Conservation (phyloP, 2,888 invertebrate genomes). For the Hemistola chrysoprasaria region DNA sequence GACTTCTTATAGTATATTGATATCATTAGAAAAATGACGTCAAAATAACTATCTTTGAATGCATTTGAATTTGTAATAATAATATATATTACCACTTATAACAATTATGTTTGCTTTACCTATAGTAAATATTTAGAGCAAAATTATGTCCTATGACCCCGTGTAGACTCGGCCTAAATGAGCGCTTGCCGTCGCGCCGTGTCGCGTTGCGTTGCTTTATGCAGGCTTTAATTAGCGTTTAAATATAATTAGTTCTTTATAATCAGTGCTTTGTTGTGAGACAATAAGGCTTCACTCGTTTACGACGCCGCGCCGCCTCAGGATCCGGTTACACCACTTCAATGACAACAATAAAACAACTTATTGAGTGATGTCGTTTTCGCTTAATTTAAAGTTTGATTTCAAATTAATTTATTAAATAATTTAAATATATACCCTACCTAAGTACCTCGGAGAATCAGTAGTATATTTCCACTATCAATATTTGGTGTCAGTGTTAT, state of each 20-base stretch:
- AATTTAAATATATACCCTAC: too few species aligned
- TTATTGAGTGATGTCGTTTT: constrained; percentile 13
- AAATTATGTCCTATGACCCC: neutral
- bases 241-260: constrained; percentile 66
- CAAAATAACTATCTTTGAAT: too few species aligned
- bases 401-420: too few species aligned
- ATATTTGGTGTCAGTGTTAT: too few species aligned
- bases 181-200: constrained; percentile 6
- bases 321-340: constrained; percentile 48
- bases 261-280: constrained; percentile 60
- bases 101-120: too few species aligned
- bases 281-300: constrained; percentile 47
- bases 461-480: too few species aligned
- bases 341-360: neutral
- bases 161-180: constrained; percentile 1
- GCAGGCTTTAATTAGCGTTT: constrained; percentile 30
- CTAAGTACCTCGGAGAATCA: too few species aligned
- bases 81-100: too few species aligned
- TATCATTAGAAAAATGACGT: too few species aligned
- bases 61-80: too few species aligned
- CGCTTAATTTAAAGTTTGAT: neutral
- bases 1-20: too few species aligned
- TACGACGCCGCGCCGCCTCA: constrained; percentile 37
- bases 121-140: neutral
- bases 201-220: constrained; percentile 14